phyloP scores from a whole-genome alignment of 2,113 vertebrate species.

The Ascaphus truei region DNA sequence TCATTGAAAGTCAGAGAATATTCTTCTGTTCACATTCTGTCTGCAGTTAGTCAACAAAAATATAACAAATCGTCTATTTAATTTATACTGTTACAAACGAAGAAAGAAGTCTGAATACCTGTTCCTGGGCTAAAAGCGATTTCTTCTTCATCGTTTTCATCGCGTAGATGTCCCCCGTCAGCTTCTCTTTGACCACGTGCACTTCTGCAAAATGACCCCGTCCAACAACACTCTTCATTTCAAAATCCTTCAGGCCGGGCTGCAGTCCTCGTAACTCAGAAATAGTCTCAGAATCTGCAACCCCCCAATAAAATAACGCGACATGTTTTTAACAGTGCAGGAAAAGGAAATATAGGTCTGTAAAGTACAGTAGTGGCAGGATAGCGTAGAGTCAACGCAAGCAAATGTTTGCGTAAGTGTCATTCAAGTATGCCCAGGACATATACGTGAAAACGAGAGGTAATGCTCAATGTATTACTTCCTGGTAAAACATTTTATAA shows the following conservation, averaged over 20 bases:
- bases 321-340: constrained; percentile 37
- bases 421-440: too few relatives aligned
- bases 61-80: too few relatives aligned
- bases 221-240: constrained; percentile 77
- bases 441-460: too few relatives aligned
- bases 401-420: too few relatives aligned
- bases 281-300: constrained; percentile 79
- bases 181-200: constrained; percentile 82
- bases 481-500: too few relatives aligned
- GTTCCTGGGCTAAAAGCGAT: constrained; percentile 68
- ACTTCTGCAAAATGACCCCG: constrained; percentile 86
- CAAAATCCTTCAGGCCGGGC: constrained; percentile 80
- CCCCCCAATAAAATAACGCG: constrained; percentile 42
- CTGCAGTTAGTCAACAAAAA: not conserved
- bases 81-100: too few relatives aligned
- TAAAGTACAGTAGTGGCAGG: too few relatives aligned
- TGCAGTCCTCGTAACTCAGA: constrained; percentile 79
- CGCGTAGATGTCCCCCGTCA: constrained; percentile 84
- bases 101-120: constrained; percentile 74
- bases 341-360: too few relatives aligned
- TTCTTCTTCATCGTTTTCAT: constrained; percentile 93
- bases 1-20: not conserved
- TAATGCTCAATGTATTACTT: too few relatives aligned
- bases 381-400: too few relatives aligned
- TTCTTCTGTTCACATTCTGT: not conserved